Evolutionary conservation across 2,888 invertebrate species (phyloP), one percentile per base, ranked within the genome.

Genomic region (Catocala nupta): DNA sequence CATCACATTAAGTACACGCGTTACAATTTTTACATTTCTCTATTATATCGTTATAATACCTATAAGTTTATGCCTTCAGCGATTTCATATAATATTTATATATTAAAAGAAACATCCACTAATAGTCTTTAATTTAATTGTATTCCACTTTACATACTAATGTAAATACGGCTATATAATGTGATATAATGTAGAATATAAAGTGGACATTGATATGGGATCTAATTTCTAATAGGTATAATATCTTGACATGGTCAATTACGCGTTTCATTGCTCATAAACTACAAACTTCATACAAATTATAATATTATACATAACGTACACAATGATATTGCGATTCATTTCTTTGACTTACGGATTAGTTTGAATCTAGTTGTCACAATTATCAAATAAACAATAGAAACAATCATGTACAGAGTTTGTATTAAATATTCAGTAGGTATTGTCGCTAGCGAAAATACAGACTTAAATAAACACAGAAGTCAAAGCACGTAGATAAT

Each of bases 1-100:
- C 78, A 77, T 84, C 81, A 86, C 78, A 84, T 79, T 77, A 78
- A 82, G 80, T 77, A 85, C 83, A 86, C 84, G 77, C 81, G 83
- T 78, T 83, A 82, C 73, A 82, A 75, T 80, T 70, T 78, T 75
- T 77, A 81, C 60, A 73, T 47, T 64, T 67, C 50, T 65, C 59
- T 72, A 74, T 60, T 68, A 65, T 45, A 70, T 63, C 25, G 45
- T 58, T 63, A 64, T 65, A 63, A 65, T 74, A 71, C 63, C 57
- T 72, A 71, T 74, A 65, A 16, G 64, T 59, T 70, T 58, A 76
- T 77, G 71, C 66, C 69, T 77, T 61, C 73, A 77, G 68, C 68
- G 61, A 61, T 52, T 65, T 59, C 48, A 55, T 52, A 61, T 63
- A 62, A 51, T 64, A 53, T 58, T 62, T 13, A 68, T 75, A 59